phyloP scores from a whole-genome alignment of 2,888 invertebrate genomes.

The Hemaris fuciformis region DNA sequence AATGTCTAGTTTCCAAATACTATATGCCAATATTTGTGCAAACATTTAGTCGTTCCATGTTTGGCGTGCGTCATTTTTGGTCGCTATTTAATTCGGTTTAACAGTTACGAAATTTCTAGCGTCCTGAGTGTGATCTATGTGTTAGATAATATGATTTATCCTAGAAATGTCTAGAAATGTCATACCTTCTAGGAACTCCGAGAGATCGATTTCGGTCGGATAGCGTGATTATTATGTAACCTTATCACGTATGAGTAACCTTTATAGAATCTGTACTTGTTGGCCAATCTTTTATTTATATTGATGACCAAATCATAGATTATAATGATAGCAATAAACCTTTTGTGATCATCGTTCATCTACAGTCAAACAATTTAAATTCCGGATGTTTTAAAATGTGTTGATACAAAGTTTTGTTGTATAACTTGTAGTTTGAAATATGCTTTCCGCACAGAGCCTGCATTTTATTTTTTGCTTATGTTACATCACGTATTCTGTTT shows the following conservation, averaged over 20 bases:
- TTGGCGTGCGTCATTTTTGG: background rate
- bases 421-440: no score
- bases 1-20: slow-evolving; percentile 10
- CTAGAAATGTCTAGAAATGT: background rate
- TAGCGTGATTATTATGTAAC: background rate
- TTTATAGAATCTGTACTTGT: background rate
- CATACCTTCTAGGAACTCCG: background rate
- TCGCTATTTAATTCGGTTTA: background rate
- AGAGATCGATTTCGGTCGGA: background rate
- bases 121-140: background rate
- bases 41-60: background rate
- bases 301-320: background rate
- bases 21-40: background rate
- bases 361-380: no score
- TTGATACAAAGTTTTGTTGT: no score
- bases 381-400: no score
- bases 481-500: no score
- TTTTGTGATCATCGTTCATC: background rate
- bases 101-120: background rate
- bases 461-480: no score
- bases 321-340: background rate
- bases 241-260: background rate
- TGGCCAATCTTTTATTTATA: background rate
- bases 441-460: no score
- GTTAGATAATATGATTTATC: background rate